phyloP scores from a whole-genome alignment of 2,888 invertebrate species.

The Hirudinaria manillensis region DNA sequence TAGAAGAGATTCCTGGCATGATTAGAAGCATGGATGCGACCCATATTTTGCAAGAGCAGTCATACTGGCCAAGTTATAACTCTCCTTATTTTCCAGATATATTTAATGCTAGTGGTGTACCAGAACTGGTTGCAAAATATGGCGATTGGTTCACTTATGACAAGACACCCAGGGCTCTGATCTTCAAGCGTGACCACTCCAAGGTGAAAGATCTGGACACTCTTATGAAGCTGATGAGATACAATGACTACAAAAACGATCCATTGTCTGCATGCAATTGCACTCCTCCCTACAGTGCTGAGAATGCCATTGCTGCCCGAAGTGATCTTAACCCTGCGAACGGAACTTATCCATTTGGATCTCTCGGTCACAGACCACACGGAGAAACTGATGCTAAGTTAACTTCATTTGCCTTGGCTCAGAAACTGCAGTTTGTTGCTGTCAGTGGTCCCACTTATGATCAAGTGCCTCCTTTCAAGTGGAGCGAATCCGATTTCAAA shows the following conservation, averaged over 20 bases:
- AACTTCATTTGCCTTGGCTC: slow-evolving; percentile 43
- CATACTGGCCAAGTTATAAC: slow-evolving; percentile 72
- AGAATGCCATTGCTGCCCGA: slow-evolving; percentile 67
- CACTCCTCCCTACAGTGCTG: slow-evolving; percentile 66
- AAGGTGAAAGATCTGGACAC: slow-evolving; percentile 60
- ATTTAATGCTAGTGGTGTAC: slow-evolving; percentile 63
- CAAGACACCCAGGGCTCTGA: slow-evolving; percentile 63
- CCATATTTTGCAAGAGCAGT: slow-evolving; percentile 61
- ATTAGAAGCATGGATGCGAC: slow-evolving; percentile 65
- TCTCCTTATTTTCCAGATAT: slow-evolving; percentile 63
- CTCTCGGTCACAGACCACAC: slow-evolving; percentile 66
- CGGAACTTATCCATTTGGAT: slow-evolving; percentile 67
- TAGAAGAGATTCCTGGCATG: slow-evolving; percentile 65
- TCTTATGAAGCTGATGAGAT: slow-evolving; percentile 62
- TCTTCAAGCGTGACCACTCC: slow-evolving; percentile 62
- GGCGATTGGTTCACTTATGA: slow-evolving; percentile 64
- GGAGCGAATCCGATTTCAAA: slow-evolving; percentile 67
- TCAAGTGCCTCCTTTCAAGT: slow-evolving; percentile 68
- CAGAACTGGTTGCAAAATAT: slow-evolving; percentile 58
- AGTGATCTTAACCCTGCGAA: slow-evolving; percentile 67
- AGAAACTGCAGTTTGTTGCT: slow-evolving; percentile 59
- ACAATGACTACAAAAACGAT: slow-evolving; percentile 68
- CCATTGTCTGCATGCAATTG: slow-evolving; percentile 66
- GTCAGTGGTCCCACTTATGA: slow-evolving; percentile 61
- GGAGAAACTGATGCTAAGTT: slow-evolving; percentile 68